These are phyloP conservation scores for Albula goreensis DNA, from an alignment of 2,113 vertebrate species.

Conservation along the genomic window DNA sequence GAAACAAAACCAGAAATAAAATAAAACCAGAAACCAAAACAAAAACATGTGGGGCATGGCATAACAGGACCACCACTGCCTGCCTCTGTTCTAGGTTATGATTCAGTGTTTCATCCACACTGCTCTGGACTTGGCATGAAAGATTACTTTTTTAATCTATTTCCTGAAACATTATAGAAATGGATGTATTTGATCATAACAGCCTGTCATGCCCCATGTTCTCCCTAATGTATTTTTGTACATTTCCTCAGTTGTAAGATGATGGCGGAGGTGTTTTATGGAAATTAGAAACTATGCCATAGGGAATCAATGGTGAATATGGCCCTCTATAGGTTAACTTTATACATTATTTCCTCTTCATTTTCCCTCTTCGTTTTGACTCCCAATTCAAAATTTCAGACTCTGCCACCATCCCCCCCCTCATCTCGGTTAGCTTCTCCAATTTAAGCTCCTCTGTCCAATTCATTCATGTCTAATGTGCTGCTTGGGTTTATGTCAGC, in stretches of 20 bases:
- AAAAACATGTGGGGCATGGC: too few species aligned
- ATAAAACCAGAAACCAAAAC: too few species aligned
- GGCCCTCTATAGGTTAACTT: slow-evolving; percentile 65
- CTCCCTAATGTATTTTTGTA: slow-evolving; percentile 32
- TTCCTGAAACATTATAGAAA: neutral
- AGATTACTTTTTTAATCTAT: neutral
- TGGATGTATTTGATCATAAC: too few species aligned
- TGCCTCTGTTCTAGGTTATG: too few species aligned
- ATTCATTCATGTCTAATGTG: slow-evolving; percentile 60
- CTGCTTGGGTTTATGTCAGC: slow-evolving; percentile 63
- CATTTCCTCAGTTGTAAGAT: slow-evolving; percentile 62
- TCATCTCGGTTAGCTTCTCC: slow-evolving; percentile 64
- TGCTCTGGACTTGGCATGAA: neutral
- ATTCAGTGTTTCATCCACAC: neutral
- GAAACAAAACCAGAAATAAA: too few species aligned
- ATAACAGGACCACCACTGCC: too few species aligned
- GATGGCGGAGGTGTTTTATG: slow-evolving; percentile 69
- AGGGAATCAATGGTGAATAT: slow-evolving; percentile 67
- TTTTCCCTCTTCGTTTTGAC: slow-evolving; percentile 53
- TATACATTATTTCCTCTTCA: slow-evolving; percentile 62
- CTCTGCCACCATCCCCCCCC: slow-evolving; percentile 45
- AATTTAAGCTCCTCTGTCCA: slow-evolving; percentile 64
- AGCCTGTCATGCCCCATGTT: neutral
- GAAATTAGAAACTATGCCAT: slow-evolving; percentile 68
- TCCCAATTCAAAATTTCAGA: slow-evolving; percentile 65